A percentile compares a stretch with the other conserved stretches of the same genome.
Conservation (phyloP, 2,888 invertebrate genomes). For the Zeuzera pyrina region DNA sequence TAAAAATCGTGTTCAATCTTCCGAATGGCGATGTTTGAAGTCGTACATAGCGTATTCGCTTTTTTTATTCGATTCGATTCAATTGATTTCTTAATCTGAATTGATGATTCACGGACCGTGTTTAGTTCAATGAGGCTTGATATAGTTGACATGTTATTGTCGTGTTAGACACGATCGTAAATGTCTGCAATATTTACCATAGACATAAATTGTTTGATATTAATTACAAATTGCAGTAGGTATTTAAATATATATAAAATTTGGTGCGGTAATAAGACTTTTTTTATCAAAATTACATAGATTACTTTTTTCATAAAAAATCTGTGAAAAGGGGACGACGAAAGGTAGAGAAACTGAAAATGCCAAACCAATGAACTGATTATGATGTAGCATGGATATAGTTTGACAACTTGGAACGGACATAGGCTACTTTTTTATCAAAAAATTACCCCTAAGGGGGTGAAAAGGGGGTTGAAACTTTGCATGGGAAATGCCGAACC, state of each 20-base stretch:
- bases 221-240: too few species aligned
- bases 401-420: too few species aligned
- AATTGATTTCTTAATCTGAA: constrained; percentile 45
- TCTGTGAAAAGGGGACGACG: too few species aligned
- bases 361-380: too few species aligned
- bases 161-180: constrained; percentile 55
- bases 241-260: neutral
- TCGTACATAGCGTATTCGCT: constrained; percentile 20
- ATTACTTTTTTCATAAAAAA: too few species aligned
- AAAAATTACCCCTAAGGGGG: too few species aligned
- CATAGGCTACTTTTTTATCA: too few species aligned
- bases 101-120: constrained; percentile 48
- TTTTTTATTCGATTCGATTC: constrained; percentile 26
- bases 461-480: too few species aligned
- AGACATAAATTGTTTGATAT: too few species aligned
- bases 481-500: too few species aligned
- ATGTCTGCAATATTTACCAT: constrained; percentile 60
- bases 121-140: constrained; percentile 64
- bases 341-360: too few species aligned
- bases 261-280: neutral
- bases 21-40: constrained; percentile 22
- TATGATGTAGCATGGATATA: too few species aligned
- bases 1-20: constrained; percentile 27
- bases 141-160: constrained; percentile 60
- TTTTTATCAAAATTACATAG: neutral